Evolutionary conservation across 1,140 invertebrate genomes (phyloP).

Genomic region (Micrasema longulum): DNA sequence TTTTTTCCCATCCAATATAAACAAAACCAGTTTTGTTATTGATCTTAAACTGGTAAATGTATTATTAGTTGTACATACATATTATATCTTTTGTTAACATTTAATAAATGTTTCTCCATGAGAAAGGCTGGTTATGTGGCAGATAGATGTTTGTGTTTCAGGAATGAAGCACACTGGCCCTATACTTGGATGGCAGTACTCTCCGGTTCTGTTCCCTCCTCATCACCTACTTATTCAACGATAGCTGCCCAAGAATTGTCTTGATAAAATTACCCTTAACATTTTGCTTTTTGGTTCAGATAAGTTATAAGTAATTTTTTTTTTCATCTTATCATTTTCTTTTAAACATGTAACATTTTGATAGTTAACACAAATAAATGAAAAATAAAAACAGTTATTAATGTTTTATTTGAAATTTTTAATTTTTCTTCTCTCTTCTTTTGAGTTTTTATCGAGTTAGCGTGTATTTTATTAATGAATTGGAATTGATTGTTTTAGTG

Average conservation of each 20-base stretch:
- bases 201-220: conserved; percentile 67
- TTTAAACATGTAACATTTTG: not conserved
- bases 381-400: conserved; percentile 10
- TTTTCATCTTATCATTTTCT: not conserved
- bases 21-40: too few species aligned
- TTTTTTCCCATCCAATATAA: too few species aligned
- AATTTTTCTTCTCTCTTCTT: conserved; percentile 38
- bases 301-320: conserved; percentile 27
- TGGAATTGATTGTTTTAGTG: conserved; percentile 26
- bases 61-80: too few species aligned
- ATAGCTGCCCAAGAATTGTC: conserved; percentile 66
- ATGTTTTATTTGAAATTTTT: conserved; percentile 38
- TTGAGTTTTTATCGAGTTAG: conserved; percentile 5
- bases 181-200: too few species aligned
- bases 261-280: conserved; percentile 66
- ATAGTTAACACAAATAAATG: conserved; percentile 8
- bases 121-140: too few species aligned
- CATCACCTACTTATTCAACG: conserved; percentile 65
- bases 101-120: too few species aligned
- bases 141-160: too few species aligned
- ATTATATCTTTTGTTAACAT: too few species aligned
- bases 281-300: conserved; percentile 59
- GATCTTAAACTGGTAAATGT: too few species aligned
- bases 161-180: too few species aligned
- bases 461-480: conserved; percentile 4